phyloP scores from a whole-genome alignment of 2,888 invertebrate genomes.

The Pogonocherus hispidulus region DNA sequence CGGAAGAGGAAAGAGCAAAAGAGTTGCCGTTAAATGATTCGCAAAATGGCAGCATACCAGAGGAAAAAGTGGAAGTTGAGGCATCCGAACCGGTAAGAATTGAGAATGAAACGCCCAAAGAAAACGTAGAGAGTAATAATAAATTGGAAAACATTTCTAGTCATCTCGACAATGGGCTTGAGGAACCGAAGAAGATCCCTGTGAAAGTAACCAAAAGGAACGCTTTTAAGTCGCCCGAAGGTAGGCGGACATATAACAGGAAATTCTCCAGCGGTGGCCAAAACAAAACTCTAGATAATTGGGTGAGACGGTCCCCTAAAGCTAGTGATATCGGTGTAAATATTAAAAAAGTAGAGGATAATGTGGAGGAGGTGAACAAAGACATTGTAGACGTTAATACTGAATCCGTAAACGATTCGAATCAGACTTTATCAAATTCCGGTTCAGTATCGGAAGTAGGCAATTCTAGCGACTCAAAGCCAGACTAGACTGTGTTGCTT shows the following conservation, averaged over 20 bases:
- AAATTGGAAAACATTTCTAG: slow-evolving; percentile 30
- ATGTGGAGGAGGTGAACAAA: neutral
- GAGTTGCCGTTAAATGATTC: neutral
- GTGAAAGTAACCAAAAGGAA: slow-evolving; percentile 15
- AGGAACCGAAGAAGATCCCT: slow-evolving; percentile 31
- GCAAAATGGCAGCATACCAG: neutral
- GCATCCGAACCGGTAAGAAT: neutral
- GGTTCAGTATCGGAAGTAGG: slow-evolving; percentile 3
- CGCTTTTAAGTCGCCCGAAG: slow-evolving; percentile 15
- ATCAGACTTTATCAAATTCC: slow-evolving; percentile 17
- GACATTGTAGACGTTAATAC: slow-evolving; percentile 5
- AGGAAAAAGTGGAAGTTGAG: neutral
- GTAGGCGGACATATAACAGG: slow-evolving; percentile 30
- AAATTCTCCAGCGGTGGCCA: slow-evolving; percentile 40
- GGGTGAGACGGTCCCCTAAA: slow-evolving; percentile 56
- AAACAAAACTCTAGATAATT: slow-evolving; percentile 59
- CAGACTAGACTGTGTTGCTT: slow-evolving; percentile 6
- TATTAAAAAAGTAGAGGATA: slow-evolving; percentile 21
- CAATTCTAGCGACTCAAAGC: slow-evolving; percentile 16
- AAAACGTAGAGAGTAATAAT: slow-evolving; percentile 40
- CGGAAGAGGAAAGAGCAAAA: neutral
- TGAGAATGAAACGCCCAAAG: slow-evolving; percentile 39
- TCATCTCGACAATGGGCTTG: slow-evolving; percentile 43
- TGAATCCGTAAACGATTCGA: slow-evolving; percentile 10
- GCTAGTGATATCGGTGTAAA: slow-evolving; percentile 28